Percentiles rank a stretch among this genome's conserved stretches.
Conservation (phyloP, 1,140 invertebrate species). For the Drosophila yakuba region DNA sequence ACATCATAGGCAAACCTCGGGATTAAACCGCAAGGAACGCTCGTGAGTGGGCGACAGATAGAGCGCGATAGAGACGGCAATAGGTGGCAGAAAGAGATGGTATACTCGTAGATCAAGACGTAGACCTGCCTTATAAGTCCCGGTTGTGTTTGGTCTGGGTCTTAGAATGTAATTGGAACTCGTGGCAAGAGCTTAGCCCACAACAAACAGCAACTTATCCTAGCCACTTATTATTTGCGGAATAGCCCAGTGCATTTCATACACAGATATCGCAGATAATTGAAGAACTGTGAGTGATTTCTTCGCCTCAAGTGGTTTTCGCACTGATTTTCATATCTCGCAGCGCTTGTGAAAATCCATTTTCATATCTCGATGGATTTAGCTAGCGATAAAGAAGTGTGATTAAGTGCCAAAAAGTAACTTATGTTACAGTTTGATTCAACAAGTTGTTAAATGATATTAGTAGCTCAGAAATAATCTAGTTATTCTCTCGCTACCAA, state of each 20-base stretch:
- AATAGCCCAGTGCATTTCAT: constrained; percentile 9
- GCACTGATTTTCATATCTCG: not conserved
- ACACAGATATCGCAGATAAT: constrained; percentile 29
- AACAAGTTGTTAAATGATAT: too few species aligned
- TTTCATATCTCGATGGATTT: not conserved
- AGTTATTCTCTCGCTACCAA: too few species aligned
- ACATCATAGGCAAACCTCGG: constrained; percentile 35
- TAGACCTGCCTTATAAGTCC: constrained; percentile 28
- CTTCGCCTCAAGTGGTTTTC: constrained; percentile 3
- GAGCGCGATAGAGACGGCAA: constrained; percentile 2
- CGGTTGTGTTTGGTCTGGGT: constrained; percentile 4
- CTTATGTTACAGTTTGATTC: too few species aligned
- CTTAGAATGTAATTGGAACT: constrained; percentile 52
- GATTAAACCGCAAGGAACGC: constrained; percentile 26
- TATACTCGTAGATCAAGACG: not conserved
- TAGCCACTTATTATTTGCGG: not conserved
- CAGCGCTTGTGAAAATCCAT: not conserved
- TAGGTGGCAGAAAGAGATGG: not conserved
- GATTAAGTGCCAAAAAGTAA: too few species aligned
- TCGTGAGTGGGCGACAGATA: constrained; percentile 5
- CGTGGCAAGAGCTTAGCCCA: constrained; percentile 47
- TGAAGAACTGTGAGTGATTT: constrained; percentile 13
- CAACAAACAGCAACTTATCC: constrained; percentile 22
- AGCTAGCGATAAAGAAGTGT: not conserved
- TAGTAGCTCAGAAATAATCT: too few species aligned